Evolutionary conservation across 2,888 invertebrate genomes (phyloP), one percentile per base, ranked within the genome.

Genomic region (Amaurobius ferox): DNA sequence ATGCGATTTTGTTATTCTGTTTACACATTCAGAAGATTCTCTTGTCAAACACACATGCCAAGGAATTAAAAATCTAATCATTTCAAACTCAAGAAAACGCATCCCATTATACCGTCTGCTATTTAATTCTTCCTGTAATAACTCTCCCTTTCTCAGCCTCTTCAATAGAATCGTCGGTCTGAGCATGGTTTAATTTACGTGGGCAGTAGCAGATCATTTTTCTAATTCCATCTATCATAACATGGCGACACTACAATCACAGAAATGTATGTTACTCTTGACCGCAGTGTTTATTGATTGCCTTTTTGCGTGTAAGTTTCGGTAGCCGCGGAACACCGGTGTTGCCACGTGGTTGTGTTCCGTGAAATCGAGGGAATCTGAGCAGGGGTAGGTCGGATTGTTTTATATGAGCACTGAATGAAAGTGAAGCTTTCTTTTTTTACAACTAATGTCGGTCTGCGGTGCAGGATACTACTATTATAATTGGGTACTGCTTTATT

Each of bases 231-330:
- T 55, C 55, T 55, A 55, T 55, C 23, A 55, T 55, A 23, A 55
- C 16, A 55, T 23, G 23, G 55, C 19, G 23, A n/a, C 1, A 23
- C 55, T 23, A 23, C 55, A 55, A 55, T 55, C 55, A 55, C 55
- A 55, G 55, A 23, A 23, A 55, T 23, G 13, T 23, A 44, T 44
- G 44, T 44, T 44, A 16, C 16, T 13, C 44, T 44, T 55, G 55
- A 23, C 55, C 55, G 23, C 55, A 1, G 55, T 55, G 23, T 55
- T 55, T 55, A 55, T 55, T 55, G 55, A 55, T 55, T 55, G 55
- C 55, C 23, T 3, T 55, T 23, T 55, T 55, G 55, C 55, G 55
- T 55, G 55, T 23, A n/a, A 13, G 16, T 13, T 44, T 11, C 55
- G 55, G 11, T 23, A 1, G 55, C 23, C 5, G 23, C 23, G 23